A percentile compares a stretch with the other conserved stretches of the same genome.
These are phyloP conservation scores for Bombyx huttoni DNA, from an alignment of 2,888 invertebrate genomes.

Conservation along the genomic window DNA sequence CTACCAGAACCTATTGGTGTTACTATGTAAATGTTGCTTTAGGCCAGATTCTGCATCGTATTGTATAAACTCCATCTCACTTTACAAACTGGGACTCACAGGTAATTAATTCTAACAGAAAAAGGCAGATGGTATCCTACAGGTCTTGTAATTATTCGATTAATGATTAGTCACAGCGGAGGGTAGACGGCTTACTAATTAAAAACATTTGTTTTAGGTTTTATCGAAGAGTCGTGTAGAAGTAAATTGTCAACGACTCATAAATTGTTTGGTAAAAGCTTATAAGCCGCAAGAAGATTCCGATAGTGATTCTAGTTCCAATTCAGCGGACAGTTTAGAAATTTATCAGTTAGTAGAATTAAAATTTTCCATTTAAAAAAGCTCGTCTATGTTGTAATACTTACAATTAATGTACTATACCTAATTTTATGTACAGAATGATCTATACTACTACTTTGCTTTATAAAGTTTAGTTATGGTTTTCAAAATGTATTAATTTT, in stretches of 20 bases:
- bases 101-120: too few species aligned
- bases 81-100: too few species aligned
- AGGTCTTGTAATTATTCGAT: too few species aligned
- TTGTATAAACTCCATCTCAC: too few species aligned
- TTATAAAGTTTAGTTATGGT: too few species aligned
- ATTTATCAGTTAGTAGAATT: constrained; percentile 74
- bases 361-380: neutral
- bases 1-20: too few species aligned
- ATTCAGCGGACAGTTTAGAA: constrained; percentile 77
- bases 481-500: too few species aligned
- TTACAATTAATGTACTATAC: neutral
- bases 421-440: too few species aligned
- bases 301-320: constrained; percentile 68
- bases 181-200: neutral
- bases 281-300: constrained; percentile 73
- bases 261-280: constrained; percentile 77
- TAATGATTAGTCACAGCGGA: neutral
- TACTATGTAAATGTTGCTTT: too few species aligned
- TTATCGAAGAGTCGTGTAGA: constrained; percentile 79
- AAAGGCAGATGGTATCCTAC: too few species aligned
- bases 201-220: constrained; percentile 26
- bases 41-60: too few species aligned
- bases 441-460: too few species aligned
- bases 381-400: neutral
- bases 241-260: constrained; percentile 78